Evolutionary conservation across 2,797 vertebrate genomes (phyloP).

Genomic region (Siniperca obscura): DNA sequence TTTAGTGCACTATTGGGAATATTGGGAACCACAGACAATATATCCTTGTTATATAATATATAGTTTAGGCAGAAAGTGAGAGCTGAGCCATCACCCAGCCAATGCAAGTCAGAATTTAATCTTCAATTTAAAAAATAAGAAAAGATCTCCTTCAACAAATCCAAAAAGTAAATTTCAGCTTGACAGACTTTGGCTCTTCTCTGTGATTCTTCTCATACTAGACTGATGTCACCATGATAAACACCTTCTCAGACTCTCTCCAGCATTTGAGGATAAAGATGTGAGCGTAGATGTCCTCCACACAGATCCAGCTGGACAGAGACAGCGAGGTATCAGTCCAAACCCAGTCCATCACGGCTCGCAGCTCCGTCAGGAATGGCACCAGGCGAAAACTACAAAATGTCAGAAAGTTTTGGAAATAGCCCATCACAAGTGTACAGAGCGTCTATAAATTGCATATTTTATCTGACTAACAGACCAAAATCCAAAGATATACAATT

Average conservation of each 20-base stretch:
- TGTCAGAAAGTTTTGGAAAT: background rate
- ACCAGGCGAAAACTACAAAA: slow-evolving; percentile 93
- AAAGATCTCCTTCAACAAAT: slow-evolving; percentile 12
- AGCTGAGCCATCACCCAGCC: background rate
- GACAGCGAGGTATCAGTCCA: slow-evolving; percentile 99
- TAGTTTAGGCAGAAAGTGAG: background rate
- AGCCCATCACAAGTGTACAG: background rate
- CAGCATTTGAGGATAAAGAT: slow-evolving; percentile 99
- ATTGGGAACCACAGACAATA: background rate
- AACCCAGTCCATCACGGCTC: slow-evolving; percentile 99
- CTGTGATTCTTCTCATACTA: background rate
- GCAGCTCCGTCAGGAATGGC: slow-evolving; percentile 96
- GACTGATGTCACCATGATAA: slow-evolving; percentile 38
- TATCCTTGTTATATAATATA: background rate
- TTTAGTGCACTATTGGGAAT: slow-evolving; percentile 1
- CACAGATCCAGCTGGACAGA: slow-evolving; percentile 99
- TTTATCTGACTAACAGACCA: background rate
- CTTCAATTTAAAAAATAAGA: background rate
- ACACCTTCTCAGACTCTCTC: slow-evolving; percentile 99
- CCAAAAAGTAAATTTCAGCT: slow-evolving; percentile 9
- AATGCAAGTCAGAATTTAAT: background rate
- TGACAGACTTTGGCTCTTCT: slow-evolving; percentile 23
- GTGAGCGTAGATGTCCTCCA: slow-evolving; percentile 99
- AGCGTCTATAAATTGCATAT: background rate
- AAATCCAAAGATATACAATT: background rate